These are phyloP conservation scores for Sebastes trivittatus DNA, from an alignment of 2,797 vertebrate species.

Conservation along the genomic window DNA sequence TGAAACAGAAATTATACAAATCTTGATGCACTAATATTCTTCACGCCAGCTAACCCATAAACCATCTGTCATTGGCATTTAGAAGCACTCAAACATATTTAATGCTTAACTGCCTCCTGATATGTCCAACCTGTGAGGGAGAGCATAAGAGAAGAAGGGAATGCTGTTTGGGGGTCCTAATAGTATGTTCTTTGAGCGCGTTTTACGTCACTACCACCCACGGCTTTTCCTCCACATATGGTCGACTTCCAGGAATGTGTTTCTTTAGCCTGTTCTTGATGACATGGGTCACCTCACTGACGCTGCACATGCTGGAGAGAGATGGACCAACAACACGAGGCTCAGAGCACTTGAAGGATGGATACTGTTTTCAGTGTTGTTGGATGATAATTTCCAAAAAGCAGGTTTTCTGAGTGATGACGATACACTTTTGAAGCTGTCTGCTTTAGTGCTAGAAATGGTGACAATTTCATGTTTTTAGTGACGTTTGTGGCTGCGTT, in stretches of 20 bases:
- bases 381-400: constrained; percentile 19
- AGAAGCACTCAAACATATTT: neutral
- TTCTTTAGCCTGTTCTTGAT: constrained; percentile 80
- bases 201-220: constrained; percentile 89
- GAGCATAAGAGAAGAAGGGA: constrained; percentile 64
- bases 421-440: neutral
- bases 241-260: constrained; percentile 77
- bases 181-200: constrained; percentile 78
- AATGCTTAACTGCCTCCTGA: neutral
- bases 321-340: constrained; percentile 37
- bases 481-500: too few species aligned
- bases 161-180: constrained; percentile 79
- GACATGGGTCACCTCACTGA: constrained; percentile 82
- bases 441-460: neutral
- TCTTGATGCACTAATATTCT: neutral
- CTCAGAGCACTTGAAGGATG: constrained; percentile 7
- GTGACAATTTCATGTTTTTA: neutral
- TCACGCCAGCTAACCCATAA: neutral
- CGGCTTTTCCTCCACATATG: constrained; percentile 83
- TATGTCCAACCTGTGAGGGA: constrained; percentile 5
- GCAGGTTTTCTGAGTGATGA: neutral
- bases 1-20: neutral
- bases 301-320: constrained; percentile 66
- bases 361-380: constrained; percentile 6
- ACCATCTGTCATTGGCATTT: constrained; percentile 2